Base-by-base conservation (phyloP, 2,113 vertebrate genomes). In the Mustelus asterias region DNA sequence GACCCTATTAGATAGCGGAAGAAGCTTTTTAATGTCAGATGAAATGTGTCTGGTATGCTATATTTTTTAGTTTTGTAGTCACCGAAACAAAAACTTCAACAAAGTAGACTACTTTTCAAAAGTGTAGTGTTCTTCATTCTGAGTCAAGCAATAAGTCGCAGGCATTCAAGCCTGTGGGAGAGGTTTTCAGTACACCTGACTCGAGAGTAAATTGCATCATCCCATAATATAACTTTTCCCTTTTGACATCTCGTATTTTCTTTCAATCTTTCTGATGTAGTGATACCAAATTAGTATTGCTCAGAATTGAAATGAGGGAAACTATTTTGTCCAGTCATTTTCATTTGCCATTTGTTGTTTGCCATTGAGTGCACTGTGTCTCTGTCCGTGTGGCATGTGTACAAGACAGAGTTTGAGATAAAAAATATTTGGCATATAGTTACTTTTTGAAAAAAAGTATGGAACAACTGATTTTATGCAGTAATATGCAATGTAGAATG, bases 111-210 rank as follows among this genome's bases (percentile, higher is more conserved):
- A 48, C 65, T 44, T 48, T 70, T 95, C 37, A 72, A 48, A 29
- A 48, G 93, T 95, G 37, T 72, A 69, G 10, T 72, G 20, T 95
- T 70, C 93, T 37, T 94, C 65, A 44, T 94, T 70, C 63, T 94
- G 65, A 44, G 24, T 48, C 67, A 69, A 94, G 92, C 69, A 95
- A 95, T 70, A 72, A 44, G 48, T 41, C 41, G 7, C 22, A 95
- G 93, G 67, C 67, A 72, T 72, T 70, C 65, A 72, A 26, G 37
- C 37, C 24, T 14, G 9, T 95, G 93, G 93, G 93, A 95, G 67
- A 95, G 65, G 24, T 95, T 93, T 95, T 26, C 22, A 95, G 41
- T 67, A 72, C 93, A 95, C 26, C 69, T 54, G 67, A 95, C 41
- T 22, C 24, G 18, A 37, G 67, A 69, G 37, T 26, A 94, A 44